Evolutionary conservation across 2,888 invertebrate species (phyloP).

Genomic region (Macrostomum cliftonense): DNA sequence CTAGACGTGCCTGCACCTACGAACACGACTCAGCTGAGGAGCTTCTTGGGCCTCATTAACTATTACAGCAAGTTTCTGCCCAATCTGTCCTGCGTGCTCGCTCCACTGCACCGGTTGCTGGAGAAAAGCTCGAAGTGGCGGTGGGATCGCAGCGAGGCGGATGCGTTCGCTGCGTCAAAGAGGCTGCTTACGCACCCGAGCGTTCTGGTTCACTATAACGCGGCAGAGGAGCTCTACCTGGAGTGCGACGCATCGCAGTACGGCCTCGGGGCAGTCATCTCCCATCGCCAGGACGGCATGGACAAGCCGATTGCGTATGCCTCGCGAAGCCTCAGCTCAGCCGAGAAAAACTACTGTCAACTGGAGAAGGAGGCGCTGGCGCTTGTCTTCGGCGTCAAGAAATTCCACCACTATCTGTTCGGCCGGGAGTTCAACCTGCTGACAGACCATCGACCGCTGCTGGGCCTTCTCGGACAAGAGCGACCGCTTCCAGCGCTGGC

Average conservation of each 20-base stretch:
- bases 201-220: conserved; percentile 24
- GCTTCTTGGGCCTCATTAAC: conserved; percentile 20
- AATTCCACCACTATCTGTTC: conserved; percentile 17
- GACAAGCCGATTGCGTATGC: conserved; percentile 15
- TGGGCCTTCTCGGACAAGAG: conserved; percentile 13
- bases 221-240: conserved; percentile 19
- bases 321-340: conserved; percentile 14
- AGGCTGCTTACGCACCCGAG: conserved; percentile 14
- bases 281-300: conserved; percentile 13
- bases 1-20: conserved; percentile 16
- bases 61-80: conserved; percentile 20
- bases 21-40: conserved; percentile 17
- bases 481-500: conserved; percentile 20
- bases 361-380: conserved; percentile 17
- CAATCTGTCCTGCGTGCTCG: conserved; percentile 14
- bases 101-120: conserved; percentile 17
- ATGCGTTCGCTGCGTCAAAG: conserved; percentile 17
- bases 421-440: conserved; percentile 13
- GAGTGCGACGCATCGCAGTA: conserved; percentile 31
- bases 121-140: conserved; percentile 14
- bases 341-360: conserved; percentile 16
- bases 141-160: conserved; percentile 12
- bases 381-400: conserved; percentile 15
- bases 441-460: conserved; percentile 15
- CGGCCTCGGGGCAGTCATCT: conserved; percentile 25